These are phyloP conservation scores for Chelidonichthys spinosus DNA, from an alignment of 2,797 vertebrate genomes.

Conservation along the genomic window DNA sequence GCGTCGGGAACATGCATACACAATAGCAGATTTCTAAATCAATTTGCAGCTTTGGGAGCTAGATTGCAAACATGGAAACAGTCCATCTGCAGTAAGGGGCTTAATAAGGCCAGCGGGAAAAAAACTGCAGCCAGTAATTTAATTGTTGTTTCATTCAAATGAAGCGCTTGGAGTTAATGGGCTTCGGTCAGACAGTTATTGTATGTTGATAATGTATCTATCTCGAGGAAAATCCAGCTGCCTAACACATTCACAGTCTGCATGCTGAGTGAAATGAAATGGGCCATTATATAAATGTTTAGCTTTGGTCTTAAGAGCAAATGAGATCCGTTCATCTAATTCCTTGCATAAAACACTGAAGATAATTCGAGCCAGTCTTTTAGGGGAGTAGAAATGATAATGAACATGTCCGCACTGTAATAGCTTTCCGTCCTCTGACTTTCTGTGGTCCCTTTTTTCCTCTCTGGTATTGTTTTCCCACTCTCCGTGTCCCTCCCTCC, in stretches of 20 bases:
- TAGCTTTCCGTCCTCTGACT: constrained; percentile 45
- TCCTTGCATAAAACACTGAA: constrained; percentile 47
- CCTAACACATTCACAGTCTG: constrained; percentile 14
- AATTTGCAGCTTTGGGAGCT: constrained; percentile 60
- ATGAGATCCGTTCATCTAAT: constrained; percentile 51
- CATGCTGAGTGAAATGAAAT: constrained; percentile 53
- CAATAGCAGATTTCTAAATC: constrained; percentile 65
- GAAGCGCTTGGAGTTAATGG: constrained; percentile 67
- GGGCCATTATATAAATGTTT: constrained; percentile 60
- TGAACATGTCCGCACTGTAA: constrained; percentile 35
- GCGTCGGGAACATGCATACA: constrained; percentile 41
- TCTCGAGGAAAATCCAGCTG: constrained; percentile 40
- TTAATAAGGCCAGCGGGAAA: constrained; percentile 59
- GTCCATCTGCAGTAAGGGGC: constrained; percentile 60
- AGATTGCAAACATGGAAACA: constrained; percentile 69
- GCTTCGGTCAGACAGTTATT: constrained; percentile 60
- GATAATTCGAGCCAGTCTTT: constrained; percentile 52
- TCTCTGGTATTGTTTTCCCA: constrained; percentile 20
- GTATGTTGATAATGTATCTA: constrained; percentile 64
- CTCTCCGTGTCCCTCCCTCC: constrained; percentile 24
- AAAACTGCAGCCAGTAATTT: constrained; percentile 70
- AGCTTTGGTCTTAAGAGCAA: constrained; percentile 49
- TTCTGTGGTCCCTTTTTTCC: constrained; percentile 28
- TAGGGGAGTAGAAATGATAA: constrained; percentile 43
- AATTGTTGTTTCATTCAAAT: constrained; percentile 81